phyloP scores from a whole-genome alignment of 2,113 vertebrate species.

The Chaetura pelagica region DNA sequence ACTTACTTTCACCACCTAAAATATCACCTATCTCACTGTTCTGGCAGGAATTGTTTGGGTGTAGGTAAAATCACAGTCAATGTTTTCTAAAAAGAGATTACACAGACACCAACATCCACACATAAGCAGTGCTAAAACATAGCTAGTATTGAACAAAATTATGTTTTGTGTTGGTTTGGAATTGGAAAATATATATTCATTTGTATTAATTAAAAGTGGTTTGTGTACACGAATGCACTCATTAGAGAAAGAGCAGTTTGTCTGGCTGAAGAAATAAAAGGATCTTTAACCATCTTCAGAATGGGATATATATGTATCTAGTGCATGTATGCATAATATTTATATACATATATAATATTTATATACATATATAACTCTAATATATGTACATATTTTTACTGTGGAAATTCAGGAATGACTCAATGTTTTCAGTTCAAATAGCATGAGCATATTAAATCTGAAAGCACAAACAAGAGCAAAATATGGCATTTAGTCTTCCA shows the following conservation, averaged over 20 bases:
- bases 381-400: background rate
- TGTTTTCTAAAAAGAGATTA: background rate
- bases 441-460: background rate
- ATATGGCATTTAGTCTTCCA: background rate
- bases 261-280: background rate
- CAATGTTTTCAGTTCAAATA: background rate
- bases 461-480: background rate
- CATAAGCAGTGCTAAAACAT: background rate
- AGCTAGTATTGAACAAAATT: background rate
- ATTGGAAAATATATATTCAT: background rate
- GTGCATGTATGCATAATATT: background rate
- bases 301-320: background rate
- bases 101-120: background rate
- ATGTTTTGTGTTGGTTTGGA: background rate
- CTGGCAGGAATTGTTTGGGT: background rate
- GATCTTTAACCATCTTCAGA: background rate
- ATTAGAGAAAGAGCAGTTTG: background rate
- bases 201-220: background rate
- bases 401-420: background rate
- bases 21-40: background rate
- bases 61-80: background rate
- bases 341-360: background rate
- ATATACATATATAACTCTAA: background rate
- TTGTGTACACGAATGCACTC: background rate
- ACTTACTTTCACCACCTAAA: background rate